These are phyloP conservation scores for Speoplatyrhinus poulsoni DNA, from an alignment of 2,113 vertebrate species.

Conservation along the genomic window DNA sequence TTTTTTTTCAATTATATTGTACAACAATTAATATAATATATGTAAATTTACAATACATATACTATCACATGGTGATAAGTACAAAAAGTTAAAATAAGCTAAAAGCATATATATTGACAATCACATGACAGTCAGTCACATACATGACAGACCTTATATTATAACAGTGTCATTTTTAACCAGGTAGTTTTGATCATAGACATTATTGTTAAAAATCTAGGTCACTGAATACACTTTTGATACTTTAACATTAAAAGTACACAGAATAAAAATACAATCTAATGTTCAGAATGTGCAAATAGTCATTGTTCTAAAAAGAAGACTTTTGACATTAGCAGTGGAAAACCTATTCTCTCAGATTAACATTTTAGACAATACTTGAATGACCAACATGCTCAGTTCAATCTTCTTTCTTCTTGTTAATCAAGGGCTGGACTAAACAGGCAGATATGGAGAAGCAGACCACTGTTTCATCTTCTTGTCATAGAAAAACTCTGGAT, in stretches of 20 bases:
- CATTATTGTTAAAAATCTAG: not conserved
- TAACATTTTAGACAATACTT: not conserved
- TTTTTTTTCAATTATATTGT: too few species aligned
- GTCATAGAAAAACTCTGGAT: conserved; percentile 14
- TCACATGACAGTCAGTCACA: not conserved
- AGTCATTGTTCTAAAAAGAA: too few species aligned
- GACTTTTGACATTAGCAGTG: not conserved
- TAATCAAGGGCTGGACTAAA: conserved; percentile 20
- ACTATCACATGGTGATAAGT: too few species aligned
- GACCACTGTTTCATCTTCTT: conserved; percentile 10
- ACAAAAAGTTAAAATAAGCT: not conserved
- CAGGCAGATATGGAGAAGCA: conserved; percentile 9
- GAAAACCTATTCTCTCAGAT: not conserved
- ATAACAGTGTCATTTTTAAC: not conserved
- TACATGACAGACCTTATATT: not conserved
- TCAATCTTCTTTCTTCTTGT: conserved; percentile 25
- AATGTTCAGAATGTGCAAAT: too few species aligned
- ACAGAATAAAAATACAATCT: not conserved
- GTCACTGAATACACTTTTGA: conserved; percentile 37
- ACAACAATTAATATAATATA: too few species aligned
- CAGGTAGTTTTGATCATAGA: conserved; percentile 4
- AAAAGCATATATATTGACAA: not conserved
- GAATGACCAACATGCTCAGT: conserved; percentile 30
- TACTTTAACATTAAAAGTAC: conserved; percentile 6
- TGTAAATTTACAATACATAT: too few species aligned